Evolutionary conservation across 1,140 invertebrate genomes (phyloP).

Genomic region (Telenomus remus): DNA sequence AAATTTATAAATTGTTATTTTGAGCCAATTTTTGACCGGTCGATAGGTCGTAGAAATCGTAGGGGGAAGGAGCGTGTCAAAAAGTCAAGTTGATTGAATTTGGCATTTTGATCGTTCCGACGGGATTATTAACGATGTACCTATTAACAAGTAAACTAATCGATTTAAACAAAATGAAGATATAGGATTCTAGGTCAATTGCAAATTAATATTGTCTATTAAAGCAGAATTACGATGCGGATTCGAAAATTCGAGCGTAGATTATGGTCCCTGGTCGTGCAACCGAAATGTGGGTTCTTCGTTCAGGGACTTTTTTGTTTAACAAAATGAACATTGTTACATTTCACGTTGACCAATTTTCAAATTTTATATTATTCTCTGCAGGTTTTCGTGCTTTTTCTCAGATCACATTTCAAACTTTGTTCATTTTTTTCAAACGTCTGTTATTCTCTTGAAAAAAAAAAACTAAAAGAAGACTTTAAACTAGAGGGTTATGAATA

Average conservation of each 20-base stretch:
- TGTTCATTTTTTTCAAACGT: no score
- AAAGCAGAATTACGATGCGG: slow-evolving; percentile 58
- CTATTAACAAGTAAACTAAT: slow-evolving; percentile 57
- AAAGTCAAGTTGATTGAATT: slow-evolving; percentile 1
- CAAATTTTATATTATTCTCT: no score
- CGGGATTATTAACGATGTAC: slow-evolving; percentile 53
- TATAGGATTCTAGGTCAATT: slow-evolving; percentile 67
- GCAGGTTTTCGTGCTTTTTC: no score
- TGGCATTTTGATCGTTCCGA: slow-evolving; percentile 3
- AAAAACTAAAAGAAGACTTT: no score
- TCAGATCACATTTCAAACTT: no score
- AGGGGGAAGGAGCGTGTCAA: neutral
- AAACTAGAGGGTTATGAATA: slow-evolving; percentile 25
- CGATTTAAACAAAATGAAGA: slow-evolving; percentile 50
- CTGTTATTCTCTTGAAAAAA: no score
- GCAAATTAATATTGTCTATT: slow-evolving; percentile 65
- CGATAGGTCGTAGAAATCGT: neutral
- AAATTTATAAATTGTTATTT: slow-evolving; percentile 4
- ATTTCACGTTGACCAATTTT: no score
- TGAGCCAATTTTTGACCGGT: neutral
- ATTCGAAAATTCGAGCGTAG: slow-evolving; percentile 24
- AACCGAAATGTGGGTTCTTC: no score
- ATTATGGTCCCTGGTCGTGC: neutral
- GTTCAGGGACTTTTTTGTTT: no score
- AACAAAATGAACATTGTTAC: no score